Percentiles rank a stretch among this genome's conserved stretches.
Conservation (phyloP, 2,888 invertebrate species). For the Brassicogethes aeneus region DNA sequence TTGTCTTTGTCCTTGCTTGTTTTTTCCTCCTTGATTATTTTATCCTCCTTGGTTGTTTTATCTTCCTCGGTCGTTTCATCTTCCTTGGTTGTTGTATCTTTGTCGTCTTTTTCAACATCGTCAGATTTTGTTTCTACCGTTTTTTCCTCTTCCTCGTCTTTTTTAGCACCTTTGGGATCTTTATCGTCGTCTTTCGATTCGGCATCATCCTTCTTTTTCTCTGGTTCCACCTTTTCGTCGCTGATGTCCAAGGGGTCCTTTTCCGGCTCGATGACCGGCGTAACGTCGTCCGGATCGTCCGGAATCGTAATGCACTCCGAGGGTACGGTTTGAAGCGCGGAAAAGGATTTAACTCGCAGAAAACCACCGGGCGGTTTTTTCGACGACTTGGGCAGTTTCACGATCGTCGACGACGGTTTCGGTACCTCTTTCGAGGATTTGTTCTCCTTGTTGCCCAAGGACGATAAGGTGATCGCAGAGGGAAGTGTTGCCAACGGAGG, state of each 20-base stretch:
- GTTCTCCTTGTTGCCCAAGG: neutral
- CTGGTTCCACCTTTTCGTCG: constrained; percentile 6
- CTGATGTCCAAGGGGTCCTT: constrained; percentile 4
- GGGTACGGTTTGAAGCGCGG: constrained; percentile 28
- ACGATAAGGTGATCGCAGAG: neutral
- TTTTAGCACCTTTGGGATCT: neutral
- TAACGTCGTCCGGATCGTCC: constrained; percentile 23
- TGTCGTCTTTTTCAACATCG: neutral
- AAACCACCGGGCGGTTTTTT: constrained; percentile 16
- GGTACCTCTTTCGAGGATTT: neutral
- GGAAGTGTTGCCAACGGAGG: constrained; percentile 9
- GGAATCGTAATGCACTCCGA: constrained; percentile 35
- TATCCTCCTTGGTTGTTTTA: neutral
- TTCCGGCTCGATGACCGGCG: too few relatives aligned
- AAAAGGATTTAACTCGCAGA: constrained; percentile 31
- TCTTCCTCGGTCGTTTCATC: constrained; percentile 3
- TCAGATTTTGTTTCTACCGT: constrained; percentile 5
- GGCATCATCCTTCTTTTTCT: neutral
- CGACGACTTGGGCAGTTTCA: too few relatives aligned
- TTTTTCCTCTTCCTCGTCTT: neutral
- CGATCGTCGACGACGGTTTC: neutral
- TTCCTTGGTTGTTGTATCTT: constrained; percentile 1
- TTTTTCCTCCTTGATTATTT: neutral
- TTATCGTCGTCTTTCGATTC: neutral
- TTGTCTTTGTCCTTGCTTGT: neutral